A percentile compares a stretch with the other conserved stretches of the same genome.
These are phyloP conservation scores for Cerastoderma edule DNA, from an alignment of 2,888 invertebrate genomes.

Conservation along the genomic window DNA sequence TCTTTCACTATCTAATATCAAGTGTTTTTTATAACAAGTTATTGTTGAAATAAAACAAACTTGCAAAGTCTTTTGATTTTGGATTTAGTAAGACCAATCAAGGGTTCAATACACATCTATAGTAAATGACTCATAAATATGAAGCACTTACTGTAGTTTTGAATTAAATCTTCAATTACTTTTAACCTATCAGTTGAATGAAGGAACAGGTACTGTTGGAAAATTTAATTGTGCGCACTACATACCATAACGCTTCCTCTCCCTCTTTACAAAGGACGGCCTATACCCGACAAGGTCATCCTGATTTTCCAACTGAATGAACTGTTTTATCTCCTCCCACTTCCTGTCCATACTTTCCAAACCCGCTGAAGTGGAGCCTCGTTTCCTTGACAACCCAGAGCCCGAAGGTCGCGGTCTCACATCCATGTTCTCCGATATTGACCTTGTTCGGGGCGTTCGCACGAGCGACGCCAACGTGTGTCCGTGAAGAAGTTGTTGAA, in stretches of 20 bases:
- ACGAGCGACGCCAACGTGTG: slow-evolving; percentile 26
- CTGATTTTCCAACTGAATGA: slow-evolving; percentile 59
- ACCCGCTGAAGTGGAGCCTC: slow-evolving; percentile 40
- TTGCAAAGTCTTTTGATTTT: no score
- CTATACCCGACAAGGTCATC: slow-evolving; percentile 15
- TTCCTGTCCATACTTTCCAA: slow-evolving; percentile 71
- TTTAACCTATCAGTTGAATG: no score
- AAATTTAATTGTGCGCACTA: no score
- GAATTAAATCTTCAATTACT: no score
- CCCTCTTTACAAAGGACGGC: slow-evolving; percentile 37
- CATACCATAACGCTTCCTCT: slow-evolving; percentile 68
- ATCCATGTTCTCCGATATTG: slow-evolving; percentile 42
- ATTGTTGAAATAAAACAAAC: no score
- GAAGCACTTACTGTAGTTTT: no score
- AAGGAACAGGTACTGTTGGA: no score
- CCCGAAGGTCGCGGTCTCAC: slow-evolving; percentile 10
- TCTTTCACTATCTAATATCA: no score
- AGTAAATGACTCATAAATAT: no score
- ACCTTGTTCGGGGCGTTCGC: slow-evolving; percentile 29
- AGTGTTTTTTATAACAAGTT: no score
- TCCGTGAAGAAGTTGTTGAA: slow-evolving; percentile 41
- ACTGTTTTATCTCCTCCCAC: slow-evolving; percentile 78
- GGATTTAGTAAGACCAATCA: no score
- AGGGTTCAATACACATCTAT: no score
- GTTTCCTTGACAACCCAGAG: slow-evolving; percentile 36